A percentile compares a stretch with the other conserved stretches of the same genome.
Conservation (phyloP, 1,140 invertebrate species). For the Panulirus ornatus region DNA sequence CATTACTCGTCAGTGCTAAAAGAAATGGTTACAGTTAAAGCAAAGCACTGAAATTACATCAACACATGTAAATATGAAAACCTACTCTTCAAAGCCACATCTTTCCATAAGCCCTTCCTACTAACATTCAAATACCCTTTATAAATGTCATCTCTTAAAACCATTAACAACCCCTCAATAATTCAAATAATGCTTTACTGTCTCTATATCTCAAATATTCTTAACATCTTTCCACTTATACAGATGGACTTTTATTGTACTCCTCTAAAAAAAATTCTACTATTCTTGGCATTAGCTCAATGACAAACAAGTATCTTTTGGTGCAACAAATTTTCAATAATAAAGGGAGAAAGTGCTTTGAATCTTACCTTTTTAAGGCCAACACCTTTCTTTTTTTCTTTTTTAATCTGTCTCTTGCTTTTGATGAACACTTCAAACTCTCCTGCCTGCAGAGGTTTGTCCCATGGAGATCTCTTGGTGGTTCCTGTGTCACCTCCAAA, state of each 20-base stretch:
- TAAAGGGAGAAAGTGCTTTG: background rate
- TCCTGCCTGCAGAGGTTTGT: background rate
- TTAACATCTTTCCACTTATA: background rate
- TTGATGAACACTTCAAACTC: slow-evolving; percentile 46
- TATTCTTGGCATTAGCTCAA: background rate
- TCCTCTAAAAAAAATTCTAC: background rate
- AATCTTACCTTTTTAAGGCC: slow-evolving; percentile 20
- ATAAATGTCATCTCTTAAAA: background rate
- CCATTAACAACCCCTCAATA: no score
- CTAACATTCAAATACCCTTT: no score
- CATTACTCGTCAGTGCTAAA: no score
- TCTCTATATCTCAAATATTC: background rate
- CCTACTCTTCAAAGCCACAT: no score
- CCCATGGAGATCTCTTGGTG: background rate
- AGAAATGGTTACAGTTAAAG: no score
- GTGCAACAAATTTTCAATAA: background rate
- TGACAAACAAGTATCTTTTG: background rate
- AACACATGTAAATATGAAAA: no score
- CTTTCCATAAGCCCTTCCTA: no score
- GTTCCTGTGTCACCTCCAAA: background rate
- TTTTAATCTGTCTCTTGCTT: slow-evolving; percentile 14
- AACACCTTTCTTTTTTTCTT: slow-evolving; percentile 4
- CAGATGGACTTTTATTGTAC: background rate
- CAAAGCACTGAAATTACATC: no score
- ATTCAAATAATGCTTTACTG: no score